Base-by-base conservation (phyloP, 2,113 vertebrate species). In the Calyptomena viridis region DNA sequence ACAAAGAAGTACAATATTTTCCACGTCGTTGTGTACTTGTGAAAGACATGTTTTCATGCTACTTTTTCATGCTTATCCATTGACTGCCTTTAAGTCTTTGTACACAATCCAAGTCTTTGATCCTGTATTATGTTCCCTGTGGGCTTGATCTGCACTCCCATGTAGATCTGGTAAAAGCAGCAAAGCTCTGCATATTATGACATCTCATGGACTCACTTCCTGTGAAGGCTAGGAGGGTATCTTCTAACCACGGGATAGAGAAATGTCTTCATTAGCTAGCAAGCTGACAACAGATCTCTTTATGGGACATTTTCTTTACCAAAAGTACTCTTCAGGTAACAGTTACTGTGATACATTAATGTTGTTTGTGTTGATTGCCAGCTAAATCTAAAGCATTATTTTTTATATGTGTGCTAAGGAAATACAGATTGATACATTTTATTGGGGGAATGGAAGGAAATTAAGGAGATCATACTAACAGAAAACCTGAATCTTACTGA, bases 71-170 rank as follows among this genome's bases (percentile, higher is more conserved):
- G 40, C 73, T 78, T 90, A 59, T 78, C 75, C 76, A 73, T 89
- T 2, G 60, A 75, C 76, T 88, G 63, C 37, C 68, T 96, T 74
- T 90, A 94, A 84, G 63, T 95, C 90, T 96, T 84, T 90, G 92
- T 93, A 64, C 37, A 16, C n/a, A 73, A 11, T 95, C 85, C 92
- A 96, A 89, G 92, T 81, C 94, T 96, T 95, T 93, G 88, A 95
- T 90, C 88, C 24, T 50, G 52, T 72, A 19, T 86, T 44, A 37
- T 27, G 47, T 67, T 94, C 85, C 69, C 80, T 60, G 22, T 90
- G 76, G 93, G 87, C 66, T 92, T 90, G 73, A 77, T 88, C 60
- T 87, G 79, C 79, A 90, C 88, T 72, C 90, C 64, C 85, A 35
- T 77, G 75, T 83, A 88, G 91, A 69, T 92, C 82, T 4, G 10